Conservation (phyloP, 2,797 vertebrate species). For the Myotis daubentonii region DNA sequence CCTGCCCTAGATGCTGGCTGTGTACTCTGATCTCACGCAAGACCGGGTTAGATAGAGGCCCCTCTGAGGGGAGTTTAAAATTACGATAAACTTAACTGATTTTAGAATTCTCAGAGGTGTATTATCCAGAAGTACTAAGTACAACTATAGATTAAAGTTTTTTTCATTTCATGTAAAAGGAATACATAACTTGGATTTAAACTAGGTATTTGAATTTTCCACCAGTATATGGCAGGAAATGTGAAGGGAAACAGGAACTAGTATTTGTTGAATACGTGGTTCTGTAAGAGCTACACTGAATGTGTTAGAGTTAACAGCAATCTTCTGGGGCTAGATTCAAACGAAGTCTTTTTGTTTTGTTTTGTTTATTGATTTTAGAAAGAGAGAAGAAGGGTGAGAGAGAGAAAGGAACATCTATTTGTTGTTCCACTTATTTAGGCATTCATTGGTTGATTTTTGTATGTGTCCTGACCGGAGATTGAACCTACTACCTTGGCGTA, state of each 20-base stretch:
- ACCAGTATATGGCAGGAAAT: not conserved
- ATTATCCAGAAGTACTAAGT: not conserved
- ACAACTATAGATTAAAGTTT: not conserved
- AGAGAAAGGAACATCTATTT: not conserved
- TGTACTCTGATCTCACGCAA: not conserved
- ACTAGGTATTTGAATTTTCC: constrained; percentile 3
- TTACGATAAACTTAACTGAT: not conserved
- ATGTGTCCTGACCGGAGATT: not conserved
- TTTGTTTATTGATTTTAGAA: not conserved
- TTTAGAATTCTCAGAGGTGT: constrained; percentile 32
- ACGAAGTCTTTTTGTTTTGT: not conserved
- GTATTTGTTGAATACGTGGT: not conserved
- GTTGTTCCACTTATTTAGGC: not conserved
- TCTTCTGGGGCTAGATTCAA: not conserved
- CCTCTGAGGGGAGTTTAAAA: not conserved
- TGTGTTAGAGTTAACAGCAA: not conserved
- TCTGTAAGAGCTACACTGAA: constrained; percentile 3
- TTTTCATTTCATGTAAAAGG: not conserved
- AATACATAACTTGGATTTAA: constrained; percentile 18
- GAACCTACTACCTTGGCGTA: not conserved
- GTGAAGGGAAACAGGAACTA: not conserved
- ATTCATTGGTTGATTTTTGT: not conserved
- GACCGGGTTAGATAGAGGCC: not conserved
- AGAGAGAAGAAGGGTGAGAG: not conserved
- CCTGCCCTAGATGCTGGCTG: not conserved